These are phyloP conservation scores for Carpatolechia fugitivella DNA, from an alignment of 2,888 invertebrate species.

Conservation along the genomic window DNA sequence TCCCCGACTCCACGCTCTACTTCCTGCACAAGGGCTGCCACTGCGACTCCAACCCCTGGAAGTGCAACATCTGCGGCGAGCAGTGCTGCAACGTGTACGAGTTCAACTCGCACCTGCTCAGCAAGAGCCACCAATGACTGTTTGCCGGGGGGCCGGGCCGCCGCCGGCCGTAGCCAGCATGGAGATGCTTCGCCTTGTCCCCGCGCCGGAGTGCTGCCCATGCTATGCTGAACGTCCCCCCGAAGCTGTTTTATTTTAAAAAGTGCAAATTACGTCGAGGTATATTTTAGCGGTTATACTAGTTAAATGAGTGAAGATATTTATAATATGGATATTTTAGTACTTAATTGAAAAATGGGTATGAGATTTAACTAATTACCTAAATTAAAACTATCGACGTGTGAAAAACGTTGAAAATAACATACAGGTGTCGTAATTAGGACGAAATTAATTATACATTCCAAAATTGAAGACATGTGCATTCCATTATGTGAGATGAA, in stretches of 20 bases:
- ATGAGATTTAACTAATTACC: conserved; percentile 34
- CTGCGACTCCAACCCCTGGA: conserved; percentile 97
- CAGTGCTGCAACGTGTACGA: conserved; percentile 97
- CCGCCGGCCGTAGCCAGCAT: conserved; percentile 30
- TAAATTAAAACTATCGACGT: conserved; percentile 28
- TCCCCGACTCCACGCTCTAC: conserved; percentile 97
- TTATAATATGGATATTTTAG: conserved; percentile 74
- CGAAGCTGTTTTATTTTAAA: conserved; percentile 64
- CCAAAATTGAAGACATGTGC: conserved; percentile 54
- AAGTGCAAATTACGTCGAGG: conserved; percentile 74
- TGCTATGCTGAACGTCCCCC: conserved; percentile 79
- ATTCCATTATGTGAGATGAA: conserved; percentile 58
- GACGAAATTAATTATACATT: conserved; percentile 47
- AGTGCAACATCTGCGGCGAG: conserved; percentile 98
- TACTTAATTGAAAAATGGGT: conserved; percentile 60
- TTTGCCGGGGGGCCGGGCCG: conserved; percentile 73
- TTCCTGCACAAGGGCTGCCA: conserved; percentile 99
- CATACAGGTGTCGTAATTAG: conserved; percentile 25
- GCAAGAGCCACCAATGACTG: conserved; percentile 93
- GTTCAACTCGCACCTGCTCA: conserved; percentile 96
- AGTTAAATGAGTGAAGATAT: conserved; percentile 64
- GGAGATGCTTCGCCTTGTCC: too few relatives aligned
- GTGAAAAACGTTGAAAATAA: conserved; percentile 29
- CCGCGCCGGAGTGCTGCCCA: too few relatives aligned
- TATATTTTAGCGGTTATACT: conserved; percentile 64